phyloP scores from a whole-genome alignment of 2,888 invertebrate genomes.

The Hemithea aestivaria region DNA sequence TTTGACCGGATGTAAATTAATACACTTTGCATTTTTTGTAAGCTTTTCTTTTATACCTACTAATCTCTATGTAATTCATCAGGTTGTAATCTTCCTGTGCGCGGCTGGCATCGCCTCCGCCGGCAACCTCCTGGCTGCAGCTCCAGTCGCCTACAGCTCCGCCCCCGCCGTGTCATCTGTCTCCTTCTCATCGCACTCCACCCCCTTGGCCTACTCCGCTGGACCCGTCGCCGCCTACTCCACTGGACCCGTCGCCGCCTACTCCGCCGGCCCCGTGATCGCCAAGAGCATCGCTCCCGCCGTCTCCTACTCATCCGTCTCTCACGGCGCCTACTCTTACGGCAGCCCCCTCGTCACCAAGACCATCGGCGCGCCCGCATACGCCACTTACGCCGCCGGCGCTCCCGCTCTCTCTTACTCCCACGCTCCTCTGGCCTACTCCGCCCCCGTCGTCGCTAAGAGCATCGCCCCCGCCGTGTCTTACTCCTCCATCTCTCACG shows the following conservation, averaged over 20 bases:
- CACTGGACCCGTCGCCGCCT: conserved; percentile 32
- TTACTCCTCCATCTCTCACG: conserved; percentile 32
- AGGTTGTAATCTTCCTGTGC: conserved; percentile 78
- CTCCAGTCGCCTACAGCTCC: conserved; percentile 51
- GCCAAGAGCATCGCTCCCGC: conserved; percentile 53
- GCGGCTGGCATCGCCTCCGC: conserved; percentile 80
- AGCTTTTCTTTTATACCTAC: not conserved
- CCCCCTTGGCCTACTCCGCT: conserved; percentile 69
- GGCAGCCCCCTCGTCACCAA: conserved; percentile 34
- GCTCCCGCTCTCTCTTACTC: conserved; percentile 48
- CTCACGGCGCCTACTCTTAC: conserved; percentile 24
- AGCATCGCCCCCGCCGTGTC: conserved; percentile 55
- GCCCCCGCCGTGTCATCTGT: conserved; percentile 51
- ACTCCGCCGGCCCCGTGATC: conserved; percentile 41
- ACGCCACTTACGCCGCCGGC: conserved; percentile 36
- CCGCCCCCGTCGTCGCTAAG: conserved; percentile 50
- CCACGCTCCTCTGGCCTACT: conserved; percentile 61
- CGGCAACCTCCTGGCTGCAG: conserved; percentile 71
- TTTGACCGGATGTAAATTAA: too few relatives aligned
- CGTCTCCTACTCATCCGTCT: conserved; percentile 35
- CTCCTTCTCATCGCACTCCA: conserved; percentile 56
- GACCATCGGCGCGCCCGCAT: conserved; percentile 8
- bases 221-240: conserved; percentile 61
- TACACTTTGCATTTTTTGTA: too few relatives aligned
- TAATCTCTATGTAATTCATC: conserved; percentile 14